Conservation (phyloP, 2,797 vertebrate genomes). For the Leptoclinus maculatus region DNA sequence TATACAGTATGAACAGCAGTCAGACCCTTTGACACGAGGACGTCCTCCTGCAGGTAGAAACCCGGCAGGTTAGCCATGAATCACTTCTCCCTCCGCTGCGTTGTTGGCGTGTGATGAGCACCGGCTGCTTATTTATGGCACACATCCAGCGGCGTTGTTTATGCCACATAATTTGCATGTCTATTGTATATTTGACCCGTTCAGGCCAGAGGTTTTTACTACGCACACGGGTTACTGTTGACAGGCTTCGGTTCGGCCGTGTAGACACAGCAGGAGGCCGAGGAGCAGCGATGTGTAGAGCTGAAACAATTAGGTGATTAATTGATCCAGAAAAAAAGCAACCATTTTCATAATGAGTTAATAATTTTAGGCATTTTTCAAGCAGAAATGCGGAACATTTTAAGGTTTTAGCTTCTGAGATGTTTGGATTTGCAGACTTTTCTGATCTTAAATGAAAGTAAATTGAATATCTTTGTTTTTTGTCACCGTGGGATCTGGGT, state of each 20-base stretch:
- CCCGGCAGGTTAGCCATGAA: slow-evolving; percentile 55
- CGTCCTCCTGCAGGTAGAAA: slow-evolving; percentile 8
- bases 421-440: neutral
- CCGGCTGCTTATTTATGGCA: slow-evolving; percentile 71
- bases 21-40: neutral
- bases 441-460: neutral
- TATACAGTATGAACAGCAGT: neutral
- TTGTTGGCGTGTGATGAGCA: slow-evolving; percentile 45
- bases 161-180: slow-evolving; percentile 70
- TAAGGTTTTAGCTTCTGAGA: neutral
- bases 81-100: slow-evolving; percentile 55
- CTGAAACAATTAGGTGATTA: neutral
- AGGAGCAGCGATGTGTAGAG: neutral
- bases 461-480: neutral
- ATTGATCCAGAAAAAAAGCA: neutral
- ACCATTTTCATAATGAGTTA: neutral
- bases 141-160: slow-evolving; percentile 54
- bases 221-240: neutral
- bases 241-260: neutral
- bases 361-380: neutral
- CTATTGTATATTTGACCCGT: slow-evolving; percentile 62
- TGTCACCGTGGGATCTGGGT: neutral
- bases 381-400: neutral
- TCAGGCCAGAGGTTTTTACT: neutral
- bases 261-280: neutral